phyloP scores from a whole-genome alignment of 2,797 vertebrate species.

The Lutjanus argentimaculatus region DNA sequence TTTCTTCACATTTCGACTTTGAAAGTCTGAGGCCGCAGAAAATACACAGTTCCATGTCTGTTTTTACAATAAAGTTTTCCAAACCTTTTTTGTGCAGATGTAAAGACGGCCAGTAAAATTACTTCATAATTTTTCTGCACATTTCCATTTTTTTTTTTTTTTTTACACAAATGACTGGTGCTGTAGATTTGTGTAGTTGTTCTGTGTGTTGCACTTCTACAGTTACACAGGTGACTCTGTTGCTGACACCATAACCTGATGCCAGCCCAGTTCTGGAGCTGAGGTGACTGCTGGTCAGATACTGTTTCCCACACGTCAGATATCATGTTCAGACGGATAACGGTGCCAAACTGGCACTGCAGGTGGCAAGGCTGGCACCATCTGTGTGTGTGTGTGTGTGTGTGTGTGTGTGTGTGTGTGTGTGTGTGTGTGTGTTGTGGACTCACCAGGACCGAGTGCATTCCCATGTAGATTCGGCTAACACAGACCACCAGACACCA shows the following conservation, averaged over 20 bases:
- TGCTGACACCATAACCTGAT: conserved; percentile 16
- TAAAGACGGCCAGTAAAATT: too few relatives aligned
- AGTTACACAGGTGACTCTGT: conserved; percentile 9
- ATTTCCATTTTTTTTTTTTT: too few relatives aligned
- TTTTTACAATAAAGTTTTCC: too few relatives aligned
- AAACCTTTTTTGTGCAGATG: too few relatives aligned
- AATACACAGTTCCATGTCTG: too few relatives aligned
- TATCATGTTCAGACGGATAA: conserved; percentile 23
- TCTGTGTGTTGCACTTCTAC: neutral
- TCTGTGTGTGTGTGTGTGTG: conserved; percentile 6
- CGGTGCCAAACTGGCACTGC: neutral
- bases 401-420: conserved; percentile 19
- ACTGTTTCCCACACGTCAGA: conserved; percentile 23
- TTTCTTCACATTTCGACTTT: too few relatives aligned
- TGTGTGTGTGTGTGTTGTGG: conserved; percentile 6
- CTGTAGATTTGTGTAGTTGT: neutral
- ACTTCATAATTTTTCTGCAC: too few relatives aligned
- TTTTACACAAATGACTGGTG: neutral
- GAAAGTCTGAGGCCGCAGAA: too few relatives aligned
- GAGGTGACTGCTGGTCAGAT: conserved; percentile 14
- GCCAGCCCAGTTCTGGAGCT: neutral
- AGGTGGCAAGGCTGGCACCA: conserved; percentile 15
- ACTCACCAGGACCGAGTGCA: conserved; percentile 99
- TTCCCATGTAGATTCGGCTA: conserved; percentile 98
- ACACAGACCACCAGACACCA: conserved; percentile 97